phyloP scores from a whole-genome alignment of 1,140 invertebrate species.

The Leptinotarsa defecta region DNA sequence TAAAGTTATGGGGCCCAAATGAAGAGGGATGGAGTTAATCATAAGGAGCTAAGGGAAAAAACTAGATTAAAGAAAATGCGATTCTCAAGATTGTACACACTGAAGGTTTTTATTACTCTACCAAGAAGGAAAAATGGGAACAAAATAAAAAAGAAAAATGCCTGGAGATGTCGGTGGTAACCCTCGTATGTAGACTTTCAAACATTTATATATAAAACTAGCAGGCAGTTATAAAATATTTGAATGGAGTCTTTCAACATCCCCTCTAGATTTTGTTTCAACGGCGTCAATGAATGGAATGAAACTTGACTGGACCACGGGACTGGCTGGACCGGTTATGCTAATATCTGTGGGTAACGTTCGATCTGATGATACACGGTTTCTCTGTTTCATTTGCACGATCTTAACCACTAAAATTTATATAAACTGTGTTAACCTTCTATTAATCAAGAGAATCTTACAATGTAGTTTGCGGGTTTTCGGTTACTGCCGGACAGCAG shows the following conservation, averaged over 20 bases:
- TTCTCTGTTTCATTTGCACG: slow-evolving; percentile 5
- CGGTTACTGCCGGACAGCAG: background rate
- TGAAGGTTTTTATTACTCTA: no score
- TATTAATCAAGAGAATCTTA: background rate
- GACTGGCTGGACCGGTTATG: slow-evolving; percentile 4
- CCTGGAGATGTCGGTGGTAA: no score
- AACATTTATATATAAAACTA: no score
- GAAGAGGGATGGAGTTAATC: no score
- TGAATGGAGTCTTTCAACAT: background rate
- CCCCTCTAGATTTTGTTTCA: background rate
- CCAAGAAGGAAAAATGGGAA: no score
- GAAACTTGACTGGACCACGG: slow-evolving; percentile 6
- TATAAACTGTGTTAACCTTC: slow-evolving; percentile 1
- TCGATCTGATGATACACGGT: slow-evolving; percentile 7
- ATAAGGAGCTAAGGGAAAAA: no score
- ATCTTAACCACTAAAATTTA: slow-evolving; percentile 6
- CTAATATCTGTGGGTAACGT: slow-evolving; percentile 7
- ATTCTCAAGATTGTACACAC: no score
- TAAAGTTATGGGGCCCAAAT: no score
- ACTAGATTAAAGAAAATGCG: no score
- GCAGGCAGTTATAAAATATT: no score
- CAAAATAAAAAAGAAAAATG: no score
- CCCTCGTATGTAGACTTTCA: no score
- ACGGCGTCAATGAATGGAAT: slow-evolving; percentile 1
- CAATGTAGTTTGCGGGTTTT: background rate